Evolutionary conservation across 1,140 invertebrate species (phyloP), one percentile per base, ranked within the genome.

Genomic region (Trichoplusia ni): DNA sequence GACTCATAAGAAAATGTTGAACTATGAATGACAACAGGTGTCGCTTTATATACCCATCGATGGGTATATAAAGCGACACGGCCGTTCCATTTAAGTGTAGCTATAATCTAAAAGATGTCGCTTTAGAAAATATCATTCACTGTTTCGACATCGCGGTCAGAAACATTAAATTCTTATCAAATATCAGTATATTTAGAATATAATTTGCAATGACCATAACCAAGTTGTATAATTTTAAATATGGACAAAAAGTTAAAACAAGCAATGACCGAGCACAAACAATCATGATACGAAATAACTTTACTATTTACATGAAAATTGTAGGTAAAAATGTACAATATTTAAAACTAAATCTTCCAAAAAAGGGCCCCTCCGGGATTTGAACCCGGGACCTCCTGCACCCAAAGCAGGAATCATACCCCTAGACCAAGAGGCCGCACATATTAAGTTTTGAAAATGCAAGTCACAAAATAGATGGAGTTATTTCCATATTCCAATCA

Each of bases 381-480:
- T 93, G 93, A 93, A 93, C 93, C 92, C 93, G 92, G 92, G 93
- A 93, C 92, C 93, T 93, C 93, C 92, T 92, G 93, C 93, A 94
- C 93, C 93, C 80, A 84, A 84, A 82, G 81, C 81, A 84, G 81
- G 81, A 84, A 84, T 84, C 81, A 84, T 84, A 84, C 92, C 93
- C 92, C 93, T 93, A 93, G 93, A 93, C 92, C 93, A 93, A 91
- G 92, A 90, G 91, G 92, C 92, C 92, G 21, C 72, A 53, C 56
- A 7, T 7, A 0, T 0, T 5, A 0, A 0, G 0, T 1, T 37
- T 2, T 21, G 13, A 68, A 68, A 56, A 29, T 61, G 19, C 16
- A 31, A 29, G 25, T 14, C 19, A 54, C 8, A 54, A 14, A 23
- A 54, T 35, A 51, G 27, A 51, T 35, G 27, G 31, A 51, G 47